phyloP scores from a whole-genome alignment of 2,797 vertebrate genomes.

The Notolabrus celidotus region DNA sequence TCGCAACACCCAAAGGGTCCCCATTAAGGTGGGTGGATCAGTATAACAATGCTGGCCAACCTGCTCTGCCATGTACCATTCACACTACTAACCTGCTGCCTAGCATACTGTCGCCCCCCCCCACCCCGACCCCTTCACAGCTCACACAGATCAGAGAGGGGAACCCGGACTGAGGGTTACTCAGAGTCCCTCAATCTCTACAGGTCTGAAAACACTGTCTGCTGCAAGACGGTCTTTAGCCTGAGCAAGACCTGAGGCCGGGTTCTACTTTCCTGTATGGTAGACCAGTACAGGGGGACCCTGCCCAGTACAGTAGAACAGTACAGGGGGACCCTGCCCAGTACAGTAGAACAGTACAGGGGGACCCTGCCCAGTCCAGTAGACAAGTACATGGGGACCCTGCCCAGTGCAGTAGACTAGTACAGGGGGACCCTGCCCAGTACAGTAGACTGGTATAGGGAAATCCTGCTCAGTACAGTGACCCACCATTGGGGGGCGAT shows the following conservation, averaged over 20 bases:
- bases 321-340: no score
- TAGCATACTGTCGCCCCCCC: slow-evolving; percentile 60
- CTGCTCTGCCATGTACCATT: slow-evolving; percentile 80
- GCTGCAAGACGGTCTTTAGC: slow-evolving; percentile 26
- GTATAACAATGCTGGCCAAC: slow-evolving; percentile 98
- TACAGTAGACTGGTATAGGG: not conserved
- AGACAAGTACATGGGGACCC: no score
- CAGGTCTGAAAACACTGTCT: slow-evolving; percentile 11
- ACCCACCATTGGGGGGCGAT: slow-evolving; percentile 32
- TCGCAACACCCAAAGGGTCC: slow-evolving; percentile 98
- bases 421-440: no score
- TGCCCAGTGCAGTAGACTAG: no score
- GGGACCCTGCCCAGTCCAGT: not conserved
- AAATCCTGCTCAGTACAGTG: not conserved
- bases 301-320: no score
- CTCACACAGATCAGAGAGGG: no score
- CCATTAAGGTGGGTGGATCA: slow-evolving; percentile 99
- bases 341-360: not conserved
- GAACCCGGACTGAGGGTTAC: no score
- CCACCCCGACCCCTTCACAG: no score
- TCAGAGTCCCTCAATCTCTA: no score
- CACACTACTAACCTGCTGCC: slow-evolving; percentile 76
- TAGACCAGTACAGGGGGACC: no score
- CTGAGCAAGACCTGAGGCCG: slow-evolving; percentile 37
- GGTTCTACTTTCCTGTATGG: not conserved